These are phyloP conservation scores for Ferrisia virgata DNA, from an alignment of 2,888 invertebrate genomes.

Conservation along the genomic window DNA sequence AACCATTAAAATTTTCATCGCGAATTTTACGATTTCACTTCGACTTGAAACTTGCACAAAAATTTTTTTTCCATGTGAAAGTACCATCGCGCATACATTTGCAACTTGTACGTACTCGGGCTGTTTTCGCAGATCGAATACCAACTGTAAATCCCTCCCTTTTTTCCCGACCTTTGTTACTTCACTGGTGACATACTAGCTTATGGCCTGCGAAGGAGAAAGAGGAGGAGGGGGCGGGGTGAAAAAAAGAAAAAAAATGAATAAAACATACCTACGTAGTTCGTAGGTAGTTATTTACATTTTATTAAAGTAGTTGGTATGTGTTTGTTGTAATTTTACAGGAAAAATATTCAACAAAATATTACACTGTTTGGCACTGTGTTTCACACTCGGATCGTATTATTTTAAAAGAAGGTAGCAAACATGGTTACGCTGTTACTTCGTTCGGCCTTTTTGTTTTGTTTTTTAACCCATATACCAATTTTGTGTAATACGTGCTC, in stretches of 20 bases:
- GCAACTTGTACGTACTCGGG: background rate
- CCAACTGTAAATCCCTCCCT: background rate
- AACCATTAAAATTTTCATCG: too few relatives aligned
- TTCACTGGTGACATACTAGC: background rate
- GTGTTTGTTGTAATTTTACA: background rate
- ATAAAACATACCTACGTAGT: background rate
- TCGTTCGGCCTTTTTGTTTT: background rate
- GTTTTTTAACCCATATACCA: conserved; percentile 8
- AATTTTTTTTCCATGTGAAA: background rate
- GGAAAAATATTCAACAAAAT: conserved; percentile 24
- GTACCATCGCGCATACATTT: background rate
- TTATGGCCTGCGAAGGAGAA: background rate
- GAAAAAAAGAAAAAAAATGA: background rate
- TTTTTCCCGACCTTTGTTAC: too few relatives aligned
- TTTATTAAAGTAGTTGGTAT: conserved; percentile 6
- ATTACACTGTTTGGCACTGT: conserved; percentile 25
- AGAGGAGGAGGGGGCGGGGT: too few relatives aligned
- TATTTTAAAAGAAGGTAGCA: conserved; percentile 37
- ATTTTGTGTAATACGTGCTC: conserved; percentile 6
- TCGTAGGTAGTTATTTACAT: background rate
- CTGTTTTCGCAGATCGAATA: background rate
- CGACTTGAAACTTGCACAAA: too few relatives aligned
- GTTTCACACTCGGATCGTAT: conserved; percentile 10
- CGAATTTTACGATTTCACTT: too few relatives aligned
- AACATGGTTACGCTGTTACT: background rate